phyloP scores from a whole-genome alignment of 2,113 vertebrate genomes.

The Beaufortia kweichowensis region DNA sequence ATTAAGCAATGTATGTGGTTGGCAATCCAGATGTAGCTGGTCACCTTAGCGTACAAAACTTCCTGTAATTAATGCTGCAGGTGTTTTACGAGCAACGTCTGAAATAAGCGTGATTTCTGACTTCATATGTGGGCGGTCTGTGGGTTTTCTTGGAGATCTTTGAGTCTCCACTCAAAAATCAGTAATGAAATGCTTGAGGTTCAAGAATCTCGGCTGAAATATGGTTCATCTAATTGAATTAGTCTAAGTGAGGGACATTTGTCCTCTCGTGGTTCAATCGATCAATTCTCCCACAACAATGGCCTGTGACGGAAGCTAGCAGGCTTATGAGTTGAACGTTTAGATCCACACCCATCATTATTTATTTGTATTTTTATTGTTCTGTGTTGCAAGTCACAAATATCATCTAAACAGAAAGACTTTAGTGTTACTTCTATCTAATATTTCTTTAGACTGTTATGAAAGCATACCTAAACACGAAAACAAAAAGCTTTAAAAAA shows the following conservation, averaged over 20 bases:
- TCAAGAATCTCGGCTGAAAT: constrained; percentile 47
- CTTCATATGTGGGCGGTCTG: neutral
- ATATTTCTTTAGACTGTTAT: too few species aligned
- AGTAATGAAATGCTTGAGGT: constrained; percentile 38
- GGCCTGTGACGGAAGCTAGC: constrained; percentile 6
- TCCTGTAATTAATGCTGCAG: neutral
- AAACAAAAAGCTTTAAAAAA: neutral
- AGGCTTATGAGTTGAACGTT: neutral
- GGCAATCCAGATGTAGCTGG: neutral
- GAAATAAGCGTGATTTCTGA: neutral
- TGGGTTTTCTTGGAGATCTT: constrained; percentile 20
- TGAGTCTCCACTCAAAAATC: constrained; percentile 35
- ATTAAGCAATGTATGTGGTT: neutral
- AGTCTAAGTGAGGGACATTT: constrained; percentile 46
- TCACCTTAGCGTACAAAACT: neutral
- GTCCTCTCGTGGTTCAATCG: constrained; percentile 46
- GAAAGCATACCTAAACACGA: neutral
- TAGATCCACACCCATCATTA: neutral
- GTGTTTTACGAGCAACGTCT: neutral
- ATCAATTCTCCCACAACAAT: constrained; percentile 47
- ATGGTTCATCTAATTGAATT: constrained; percentile 49
- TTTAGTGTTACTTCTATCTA: too few species aligned
- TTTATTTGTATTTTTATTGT: neutral
- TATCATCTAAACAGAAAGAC: too few species aligned
- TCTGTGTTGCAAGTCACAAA: neutral